Conservation (phyloP, 1,140 invertebrate genomes). For the Macrobrachium rosenbergii region DNA sequence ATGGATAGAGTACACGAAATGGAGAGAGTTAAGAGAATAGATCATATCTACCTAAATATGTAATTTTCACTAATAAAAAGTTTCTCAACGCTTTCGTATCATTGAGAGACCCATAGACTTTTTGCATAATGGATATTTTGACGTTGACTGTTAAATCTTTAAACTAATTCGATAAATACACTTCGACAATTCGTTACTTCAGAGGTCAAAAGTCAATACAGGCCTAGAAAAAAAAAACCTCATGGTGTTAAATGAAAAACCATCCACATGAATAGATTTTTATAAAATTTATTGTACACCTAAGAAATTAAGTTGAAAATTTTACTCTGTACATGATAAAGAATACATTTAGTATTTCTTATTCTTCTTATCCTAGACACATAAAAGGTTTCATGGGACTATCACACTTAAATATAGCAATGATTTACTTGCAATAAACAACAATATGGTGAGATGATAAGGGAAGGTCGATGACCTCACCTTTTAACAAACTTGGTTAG, state of each 20-base stretch:
- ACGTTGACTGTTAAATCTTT: no score
- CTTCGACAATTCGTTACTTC: no score
- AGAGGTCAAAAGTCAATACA: background rate
- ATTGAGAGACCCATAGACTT: no score
- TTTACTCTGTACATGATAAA: constrained; percentile 60
- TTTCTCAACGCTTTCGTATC: no score
- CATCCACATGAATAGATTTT: constrained; percentile 34
- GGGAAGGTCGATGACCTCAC: background rate
- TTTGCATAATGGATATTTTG: no score
- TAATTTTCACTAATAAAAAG: no score
- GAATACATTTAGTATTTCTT: constrained; percentile 39
- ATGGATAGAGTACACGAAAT: no score
- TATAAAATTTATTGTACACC: constrained; percentile 64
- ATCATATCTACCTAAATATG: no score
- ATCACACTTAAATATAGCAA: constrained; percentile 36
- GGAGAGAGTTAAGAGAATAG: no score
- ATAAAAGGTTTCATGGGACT: constrained; percentile 30
- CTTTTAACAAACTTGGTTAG: no score
- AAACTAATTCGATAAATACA: no score
- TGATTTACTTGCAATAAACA: constrained; percentile 6
- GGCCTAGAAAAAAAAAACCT: background rate
- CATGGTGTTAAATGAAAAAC: background rate
- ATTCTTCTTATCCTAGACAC: constrained; percentile 36
- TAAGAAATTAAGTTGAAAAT: constrained; percentile 62
- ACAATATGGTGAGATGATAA: constrained; percentile 26